Percentiles rank a stretch among this genome's conserved stretches.
Evolutionary conservation across 1,140 invertebrate species (phyloP).

Genomic region (Galleria mellonella): DNA sequence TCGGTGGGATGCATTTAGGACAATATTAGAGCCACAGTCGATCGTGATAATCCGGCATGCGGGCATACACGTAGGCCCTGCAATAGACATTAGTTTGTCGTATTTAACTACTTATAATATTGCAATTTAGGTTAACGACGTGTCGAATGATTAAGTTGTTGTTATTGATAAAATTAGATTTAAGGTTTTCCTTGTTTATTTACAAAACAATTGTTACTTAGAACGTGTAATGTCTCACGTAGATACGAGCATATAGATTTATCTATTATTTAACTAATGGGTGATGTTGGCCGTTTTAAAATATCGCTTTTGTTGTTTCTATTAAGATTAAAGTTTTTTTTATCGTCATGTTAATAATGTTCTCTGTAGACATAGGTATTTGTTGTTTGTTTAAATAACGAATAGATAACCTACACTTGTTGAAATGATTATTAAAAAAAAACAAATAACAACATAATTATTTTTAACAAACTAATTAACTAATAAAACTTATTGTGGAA

Average conservation of each 20-base stretch:
- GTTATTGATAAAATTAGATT: conserved; percentile 17
- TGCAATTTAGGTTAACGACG: conserved; percentile 36
- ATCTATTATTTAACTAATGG: background rate
- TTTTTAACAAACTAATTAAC: no score
- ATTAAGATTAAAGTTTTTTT: no score
- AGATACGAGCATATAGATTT: background rate
- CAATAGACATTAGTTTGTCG: background rate
- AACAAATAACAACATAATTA: no score
- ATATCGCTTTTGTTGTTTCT: no score
- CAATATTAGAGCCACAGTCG: conserved; percentile 1
- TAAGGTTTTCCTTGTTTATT: conserved; percentile 33
- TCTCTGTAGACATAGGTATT: no score
- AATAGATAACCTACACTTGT: no score
- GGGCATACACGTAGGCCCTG: conserved; percentile 6
- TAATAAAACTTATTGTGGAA: no score
- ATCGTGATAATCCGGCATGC: conserved; percentile 1
- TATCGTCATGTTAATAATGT: no score
- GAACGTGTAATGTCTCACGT: conserved; percentile 7
- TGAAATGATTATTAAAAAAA: no score
- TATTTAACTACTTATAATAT: conserved; percentile 6
- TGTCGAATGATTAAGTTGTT: conserved; percentile 17
- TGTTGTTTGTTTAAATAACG: no score
- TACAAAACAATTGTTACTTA: conserved; percentile 5
- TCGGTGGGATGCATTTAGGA: conserved; percentile 1
- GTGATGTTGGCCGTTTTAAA: no score